phyloP scores from a whole-genome alignment of 2,797 vertebrate genomes.

The Sciurus vulgaris region DNA sequence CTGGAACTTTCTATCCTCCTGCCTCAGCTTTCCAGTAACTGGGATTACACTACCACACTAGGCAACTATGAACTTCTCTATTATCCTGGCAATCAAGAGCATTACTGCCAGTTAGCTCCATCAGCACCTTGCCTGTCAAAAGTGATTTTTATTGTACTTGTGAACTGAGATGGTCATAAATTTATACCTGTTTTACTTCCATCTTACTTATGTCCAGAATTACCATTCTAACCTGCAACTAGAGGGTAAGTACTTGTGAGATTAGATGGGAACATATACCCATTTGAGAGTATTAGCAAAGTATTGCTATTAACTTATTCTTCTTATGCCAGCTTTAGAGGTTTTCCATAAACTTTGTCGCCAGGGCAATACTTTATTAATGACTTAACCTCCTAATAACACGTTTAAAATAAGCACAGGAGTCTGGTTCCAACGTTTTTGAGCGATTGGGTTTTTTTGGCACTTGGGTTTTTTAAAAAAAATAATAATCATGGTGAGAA shows the following conservation, averaged over 20 bases:
- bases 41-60: neutral
- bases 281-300: neutral
- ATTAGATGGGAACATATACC: neutral
- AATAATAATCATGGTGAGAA: neutral
- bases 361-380: neutral
- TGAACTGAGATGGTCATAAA: neutral
- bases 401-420: neutral
- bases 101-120: neutral
- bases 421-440: neutral
- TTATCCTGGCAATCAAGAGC: neutral
- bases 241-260: neutral
- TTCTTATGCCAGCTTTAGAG: neutral
- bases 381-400: neutral
- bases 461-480: neutral
- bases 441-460: neutral
- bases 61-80: neutral
- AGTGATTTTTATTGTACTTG: neutral
- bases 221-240: constrained; percentile 15
- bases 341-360: neutral
- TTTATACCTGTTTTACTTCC: neutral
- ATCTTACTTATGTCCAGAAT: neutral
- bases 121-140: neutral
- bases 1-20: neutral
- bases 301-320: neutral
- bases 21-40: too few relatives aligned